A percentile compares a stretch with the other conserved stretches of the same genome.
These are phyloP conservation scores for Melinaea menophilus DNA, from an alignment of 2,888 invertebrate species.

Conservation along the genomic window DNA sequence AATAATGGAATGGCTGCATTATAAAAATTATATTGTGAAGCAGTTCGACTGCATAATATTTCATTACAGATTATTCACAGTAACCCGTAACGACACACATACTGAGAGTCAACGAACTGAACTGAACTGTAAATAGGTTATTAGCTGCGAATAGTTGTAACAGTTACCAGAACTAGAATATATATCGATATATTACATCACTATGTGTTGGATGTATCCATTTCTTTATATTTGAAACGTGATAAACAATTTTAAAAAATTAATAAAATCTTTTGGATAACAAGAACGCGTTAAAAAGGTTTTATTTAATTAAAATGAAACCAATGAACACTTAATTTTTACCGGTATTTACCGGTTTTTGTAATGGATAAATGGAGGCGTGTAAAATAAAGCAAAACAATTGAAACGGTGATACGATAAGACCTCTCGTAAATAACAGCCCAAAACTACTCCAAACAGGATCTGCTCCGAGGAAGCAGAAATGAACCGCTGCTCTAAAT, in stretches of 20 bases:
- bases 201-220: no score
- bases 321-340: no score
- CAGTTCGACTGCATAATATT: no score
- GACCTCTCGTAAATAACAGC: constrained; percentile 10
- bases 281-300: no score
- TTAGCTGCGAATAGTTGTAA: constrained; percentile 1
- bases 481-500: constrained; percentile 37
- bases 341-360: no score
- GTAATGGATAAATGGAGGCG: not conserved
- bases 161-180: not conserved
- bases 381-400: not conserved
- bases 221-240: no score
- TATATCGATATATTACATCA: no score
- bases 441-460: constrained; percentile 30
- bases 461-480: constrained; percentile 26
- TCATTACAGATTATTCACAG: not conserved
- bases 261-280: no score
- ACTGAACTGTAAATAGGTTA: constrained; percentile 2
- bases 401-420: constrained; percentile 1
- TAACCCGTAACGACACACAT: not conserved
- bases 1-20: not conserved
- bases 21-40: no score
- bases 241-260: no score
- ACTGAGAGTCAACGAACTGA: constrained; percentile 1
- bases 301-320: no score